Percentiles rank a stretch among this genome's conserved stretches.
These are phyloP conservation scores for Nephrotoma flavescens DNA, from an alignment of 2,888 invertebrate genomes.

Conservation along the genomic window DNA sequence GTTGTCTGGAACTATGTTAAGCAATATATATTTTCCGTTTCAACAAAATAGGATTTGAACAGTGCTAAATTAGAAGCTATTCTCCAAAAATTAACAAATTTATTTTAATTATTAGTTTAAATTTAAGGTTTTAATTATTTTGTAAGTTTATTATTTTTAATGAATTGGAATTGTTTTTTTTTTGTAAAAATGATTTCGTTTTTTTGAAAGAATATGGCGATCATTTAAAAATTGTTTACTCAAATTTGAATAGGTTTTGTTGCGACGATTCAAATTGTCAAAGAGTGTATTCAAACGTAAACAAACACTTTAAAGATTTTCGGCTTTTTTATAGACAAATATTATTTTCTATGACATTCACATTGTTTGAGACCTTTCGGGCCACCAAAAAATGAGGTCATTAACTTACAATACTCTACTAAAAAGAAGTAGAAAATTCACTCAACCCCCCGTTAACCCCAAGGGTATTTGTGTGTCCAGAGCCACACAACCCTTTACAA, in stretches of 20 bases:
- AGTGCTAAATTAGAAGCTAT: neutral
- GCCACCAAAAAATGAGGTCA: too few relatives aligned
- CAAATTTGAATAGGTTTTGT: neutral
- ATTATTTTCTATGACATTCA: too few relatives aligned
- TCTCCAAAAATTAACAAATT: neutral
- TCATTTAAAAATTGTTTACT: neutral
- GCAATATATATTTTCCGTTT: neutral
- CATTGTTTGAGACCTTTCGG: too few relatives aligned
- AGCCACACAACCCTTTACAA: too few relatives aligned
- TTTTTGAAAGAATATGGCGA: neutral
- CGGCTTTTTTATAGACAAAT: too few relatives aligned
- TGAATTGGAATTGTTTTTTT: neutral
- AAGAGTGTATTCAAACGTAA: neutral
- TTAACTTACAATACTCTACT: too few relatives aligned
- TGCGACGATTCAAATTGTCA: neutral
- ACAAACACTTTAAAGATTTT: too few relatives aligned
- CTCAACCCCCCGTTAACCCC: too few relatives aligned
- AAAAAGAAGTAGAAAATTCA: too few relatives aligned
- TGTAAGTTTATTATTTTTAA: neutral
- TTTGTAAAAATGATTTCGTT: neutral
- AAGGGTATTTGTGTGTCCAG: too few relatives aligned
- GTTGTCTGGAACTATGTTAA: neutral
- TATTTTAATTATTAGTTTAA: too few relatives aligned
- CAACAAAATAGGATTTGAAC: neutral
- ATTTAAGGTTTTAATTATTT: neutral